Base-by-base conservation (phyloP, 2,888 invertebrate genomes). In the Ryuthela nishihirai region DNA sequence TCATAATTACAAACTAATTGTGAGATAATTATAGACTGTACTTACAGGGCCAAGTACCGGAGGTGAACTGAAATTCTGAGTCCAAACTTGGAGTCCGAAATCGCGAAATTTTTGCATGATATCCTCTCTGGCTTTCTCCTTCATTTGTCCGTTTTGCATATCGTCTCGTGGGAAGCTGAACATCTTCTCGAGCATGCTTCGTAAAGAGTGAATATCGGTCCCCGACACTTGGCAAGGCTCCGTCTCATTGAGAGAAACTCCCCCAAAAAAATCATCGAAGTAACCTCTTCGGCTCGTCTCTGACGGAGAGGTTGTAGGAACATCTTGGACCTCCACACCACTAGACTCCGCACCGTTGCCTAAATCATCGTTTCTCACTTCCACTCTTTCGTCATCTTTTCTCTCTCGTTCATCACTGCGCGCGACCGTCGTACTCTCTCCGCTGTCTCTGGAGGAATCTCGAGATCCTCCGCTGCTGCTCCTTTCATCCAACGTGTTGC, bases 141-240 rank as follows among this genome's bases (percentile, higher is more conserved):
- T 59, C 4, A 35, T 48, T 47, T 59, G 47, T 1, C 47, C 42
- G 23, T 52, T 35, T 23, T 40, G 35, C n/a, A 38, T 23, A 15
- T 58, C 47, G 17, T 59, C 59, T 29, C 59, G 47, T 4, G 59
- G 59, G 21, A 38, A 42, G 10, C 59, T 59, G 18, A 59, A 59
- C 59, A 59, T 59, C 18, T 48, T 59, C 43, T 59, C 59, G 18
- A 59, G 52, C 59, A 59, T 59, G 24, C 53, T 53, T 48, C 59
- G 43, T 20, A 59, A 39, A 6, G 59, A 59, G 45, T 59, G 53
- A n/a, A 59, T 53, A 44, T 59, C 53, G 12, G 47, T 48, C 23
- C 38, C 53, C 0, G 53, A 34, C 4, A 59, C 59, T 48, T 48
- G 38, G 25, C 59, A 59, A 10, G 59, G 59, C 18, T 34, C 48